phyloP scores from a whole-genome alignment of 2,113 vertebrate genomes.

The Phalacrocorax carbo region DNA sequence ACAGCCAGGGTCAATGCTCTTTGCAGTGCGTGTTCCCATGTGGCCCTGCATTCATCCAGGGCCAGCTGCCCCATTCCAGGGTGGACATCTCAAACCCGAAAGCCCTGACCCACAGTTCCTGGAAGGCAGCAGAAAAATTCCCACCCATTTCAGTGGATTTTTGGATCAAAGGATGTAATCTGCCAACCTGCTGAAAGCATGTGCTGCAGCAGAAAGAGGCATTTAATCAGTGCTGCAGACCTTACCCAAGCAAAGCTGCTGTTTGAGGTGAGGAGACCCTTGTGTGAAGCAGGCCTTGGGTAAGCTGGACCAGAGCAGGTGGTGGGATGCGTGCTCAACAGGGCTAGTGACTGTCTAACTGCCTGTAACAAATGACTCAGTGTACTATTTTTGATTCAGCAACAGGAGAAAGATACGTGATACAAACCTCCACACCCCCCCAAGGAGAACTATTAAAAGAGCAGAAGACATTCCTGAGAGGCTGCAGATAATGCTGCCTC shows the following conservation, averaged over 20 bases:
- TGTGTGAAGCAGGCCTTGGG: not conserved
- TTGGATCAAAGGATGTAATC: not conserved
- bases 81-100: not conserved
- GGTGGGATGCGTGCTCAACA: rapidly evolving
- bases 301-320: not conserved
- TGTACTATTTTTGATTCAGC: slow-evolving; percentile 57
- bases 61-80: not conserved
- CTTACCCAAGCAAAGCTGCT: not conserved
- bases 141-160: not conserved
- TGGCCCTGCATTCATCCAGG: not conserved
- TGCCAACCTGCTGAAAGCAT: not conserved
- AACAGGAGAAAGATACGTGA: slow-evolving; percentile 28
- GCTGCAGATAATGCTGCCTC: not conserved
- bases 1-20: not conserved
- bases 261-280: not conserved
- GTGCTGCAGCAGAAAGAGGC: not conserved
- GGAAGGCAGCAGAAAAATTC: not conserved
- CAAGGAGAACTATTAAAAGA: slow-evolving; percentile 65
- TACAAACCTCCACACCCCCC: slow-evolving; percentile 11
- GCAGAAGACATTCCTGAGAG: slow-evolving; percentile 60
- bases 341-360: not conserved
- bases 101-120: not conserved
- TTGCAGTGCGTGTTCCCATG: not conserved
- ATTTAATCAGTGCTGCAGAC: not conserved
- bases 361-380: slow-evolving; percentile 30